phyloP scores from a whole-genome alignment of 2,888 invertebrate species.

The Trichogramma dendrolimi region DNA sequence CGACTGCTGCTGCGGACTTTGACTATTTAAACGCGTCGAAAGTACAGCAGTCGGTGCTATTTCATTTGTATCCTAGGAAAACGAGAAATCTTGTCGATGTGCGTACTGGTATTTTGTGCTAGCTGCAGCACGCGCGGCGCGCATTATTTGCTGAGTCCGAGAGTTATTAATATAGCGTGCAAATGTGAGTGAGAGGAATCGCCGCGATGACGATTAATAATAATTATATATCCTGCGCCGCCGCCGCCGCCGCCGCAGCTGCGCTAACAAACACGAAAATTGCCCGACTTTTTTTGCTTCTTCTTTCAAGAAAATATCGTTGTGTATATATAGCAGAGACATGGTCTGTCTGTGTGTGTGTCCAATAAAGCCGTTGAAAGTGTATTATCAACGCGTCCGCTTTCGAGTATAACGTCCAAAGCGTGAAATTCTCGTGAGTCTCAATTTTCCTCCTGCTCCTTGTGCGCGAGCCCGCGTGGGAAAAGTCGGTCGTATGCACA shows the following conservation, averaged over 20 bases:
- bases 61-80: not conserved
- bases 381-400: not conserved
- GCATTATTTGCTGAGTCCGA: too few species aligned
- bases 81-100: not conserved
- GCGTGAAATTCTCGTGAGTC: constrained; percentile 12
- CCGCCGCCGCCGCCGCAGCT: too few species aligned
- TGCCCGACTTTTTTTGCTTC: too few species aligned
- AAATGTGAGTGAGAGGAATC: too few species aligned
- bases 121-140: too few species aligned
- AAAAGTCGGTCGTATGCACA: constrained; percentile 4
- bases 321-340: too few species aligned
- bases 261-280: too few species aligned
- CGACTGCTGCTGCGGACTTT: too few species aligned
- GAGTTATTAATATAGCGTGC: too few species aligned
- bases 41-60: not conserved
- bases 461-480: constrained; percentile 8
- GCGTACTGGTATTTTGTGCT: not conserved
- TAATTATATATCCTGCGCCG: not conserved
- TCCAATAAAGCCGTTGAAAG: not conserved
- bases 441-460: not conserved
- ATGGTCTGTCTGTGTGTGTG: too few species aligned
- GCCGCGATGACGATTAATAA: not conserved
- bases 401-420: constrained; percentile 13
- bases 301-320: not conserved
- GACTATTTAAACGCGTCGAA: too few species aligned